Evolutionary conservation across 2,797 vertebrate species (phyloP).

Genomic region (Brotula barbata): DNA sequence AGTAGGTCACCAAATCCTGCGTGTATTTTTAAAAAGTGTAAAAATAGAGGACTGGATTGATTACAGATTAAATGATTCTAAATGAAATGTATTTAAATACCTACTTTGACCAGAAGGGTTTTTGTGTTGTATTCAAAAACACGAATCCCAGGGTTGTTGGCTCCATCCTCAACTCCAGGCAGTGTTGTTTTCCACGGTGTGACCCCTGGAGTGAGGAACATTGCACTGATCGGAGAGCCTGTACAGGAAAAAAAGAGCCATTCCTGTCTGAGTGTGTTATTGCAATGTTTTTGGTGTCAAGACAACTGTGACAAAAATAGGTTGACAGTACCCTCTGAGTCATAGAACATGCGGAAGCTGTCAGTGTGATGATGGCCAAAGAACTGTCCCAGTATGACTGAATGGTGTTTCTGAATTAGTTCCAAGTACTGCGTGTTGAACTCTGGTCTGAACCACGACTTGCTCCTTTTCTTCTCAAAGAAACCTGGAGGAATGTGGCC

Average conservation of each 20-base stretch:
- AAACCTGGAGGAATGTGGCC: constrained; percentile 92
- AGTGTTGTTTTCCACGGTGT: constrained; percentile 95
- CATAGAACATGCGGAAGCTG: constrained; percentile 92
- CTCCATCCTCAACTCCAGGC: constrained; percentile 89
- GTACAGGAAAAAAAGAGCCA: constrained; percentile 16
- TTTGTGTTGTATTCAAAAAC: constrained; percentile 84
- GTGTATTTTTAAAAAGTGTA: constrained; percentile 12
- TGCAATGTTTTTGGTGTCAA: too few species aligned
- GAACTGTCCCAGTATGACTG: constrained; percentile 88
- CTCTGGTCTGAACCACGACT: constrained; percentile 83
- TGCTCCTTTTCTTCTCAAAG: constrained; percentile 91
- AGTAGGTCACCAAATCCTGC: constrained; percentile 92
- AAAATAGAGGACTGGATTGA: constrained; percentile 9
- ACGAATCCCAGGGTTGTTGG: constrained; percentile 95
- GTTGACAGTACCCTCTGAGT: constrained; percentile 61
- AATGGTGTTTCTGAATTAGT: constrained; percentile 83
- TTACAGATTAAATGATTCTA: neutral
- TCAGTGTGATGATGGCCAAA: constrained; percentile 97
- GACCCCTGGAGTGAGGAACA: constrained; percentile 92
- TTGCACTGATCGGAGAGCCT: constrained; percentile 84
- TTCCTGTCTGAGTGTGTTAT: too few species aligned
- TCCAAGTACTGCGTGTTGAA: constrained; percentile 86
- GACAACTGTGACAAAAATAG: too few species aligned
- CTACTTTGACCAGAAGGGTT: constrained; percentile 87
- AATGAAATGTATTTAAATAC: constrained; percentile 9